Evolutionary conservation across 53 echinoderm and acorn worm species (phyloP), one percentile per base, ranked within the genome.

Genomic region (Hippasteria phrygiana): DNA sequence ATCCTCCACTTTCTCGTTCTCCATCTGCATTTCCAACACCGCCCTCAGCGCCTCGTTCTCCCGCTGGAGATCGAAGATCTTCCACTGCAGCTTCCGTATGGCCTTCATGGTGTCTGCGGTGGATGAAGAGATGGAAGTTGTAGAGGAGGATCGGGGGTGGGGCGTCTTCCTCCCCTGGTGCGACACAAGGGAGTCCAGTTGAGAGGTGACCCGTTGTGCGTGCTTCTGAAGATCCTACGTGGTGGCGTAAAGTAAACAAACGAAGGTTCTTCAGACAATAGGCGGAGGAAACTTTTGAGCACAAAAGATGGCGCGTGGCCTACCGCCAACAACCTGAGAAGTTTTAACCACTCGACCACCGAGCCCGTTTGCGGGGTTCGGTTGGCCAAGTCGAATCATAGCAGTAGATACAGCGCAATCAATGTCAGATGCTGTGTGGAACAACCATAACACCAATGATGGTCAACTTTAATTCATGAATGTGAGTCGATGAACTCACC

Each of bases 61-160:
- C 37, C 89, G 55, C 66, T 89, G 79, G 16, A 89, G 72, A 43
- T 89, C 89, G 43, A 89, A 89, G 69, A 80, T 79, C 72, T 78
- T 89, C 89, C 89, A 89, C 55, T 89, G 89, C 27, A 89, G 63
- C 51, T 50, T 67, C 13, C 74, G 89, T 24, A 89, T 85, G 47
- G 85, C 69, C 46, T 71, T 69, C 71, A 85, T 48, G 46, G 85
- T 37, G 85, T 47, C n/a, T 22, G 59, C 59, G 26, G 26, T 59
- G 13, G 74, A 74, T 47, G 74, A 74, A 16, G 62, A 56, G 26
- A 53, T 9, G 79, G 62, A 27, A 39, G 36, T 24, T 11, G 43
- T 20, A 24, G 32, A 17, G 40, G 79, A 55, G 56, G 62, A 36
- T 31, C n/a, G 59, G 26, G 26, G 59, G 26, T 26, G 59, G 26